Evolutionary conservation across 2,113 vertebrate genomes (phyloP).

Genomic region (Glareola pratincola): DNA sequence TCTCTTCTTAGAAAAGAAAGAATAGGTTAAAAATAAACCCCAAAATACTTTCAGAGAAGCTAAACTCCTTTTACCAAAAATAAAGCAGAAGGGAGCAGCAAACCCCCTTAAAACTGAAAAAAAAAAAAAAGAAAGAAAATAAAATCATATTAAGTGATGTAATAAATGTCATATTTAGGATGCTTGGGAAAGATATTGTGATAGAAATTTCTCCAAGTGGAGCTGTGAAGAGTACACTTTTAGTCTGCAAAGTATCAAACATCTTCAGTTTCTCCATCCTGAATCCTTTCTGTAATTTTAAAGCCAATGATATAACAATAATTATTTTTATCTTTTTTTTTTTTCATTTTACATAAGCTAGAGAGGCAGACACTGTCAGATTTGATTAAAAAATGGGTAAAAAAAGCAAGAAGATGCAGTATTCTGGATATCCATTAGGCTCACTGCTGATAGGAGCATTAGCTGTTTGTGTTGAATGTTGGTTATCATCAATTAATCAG

Average conservation of each 20-base stretch:
- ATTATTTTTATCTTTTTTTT: not conserved
- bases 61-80: not conserved
- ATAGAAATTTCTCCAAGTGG: not conserved
- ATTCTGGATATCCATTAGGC: not conserved
- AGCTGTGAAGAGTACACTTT: not conserved
- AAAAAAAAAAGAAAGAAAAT: not conserved
- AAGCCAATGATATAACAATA: not conserved
- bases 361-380: not conserved
- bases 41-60: not conserved
- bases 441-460: not conserved
- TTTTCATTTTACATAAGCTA: not conserved
- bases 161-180: not conserved
- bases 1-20: not conserved
- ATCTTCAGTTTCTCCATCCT: not conserved
- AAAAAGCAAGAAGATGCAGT: not conserved
- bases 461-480: not conserved
- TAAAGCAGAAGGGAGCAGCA: not conserved
- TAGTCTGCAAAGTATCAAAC: not conserved
- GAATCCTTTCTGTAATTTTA: not conserved
- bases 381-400: not conserved
- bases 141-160: not conserved
- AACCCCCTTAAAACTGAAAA: not conserved
- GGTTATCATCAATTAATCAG: not conserved
- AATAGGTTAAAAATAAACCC: not conserved
- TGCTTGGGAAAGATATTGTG: slow-evolving; percentile 5